phyloP scores from a whole-genome alignment of 1,140 invertebrate species.

The Dufourea novaeangliae region DNA sequence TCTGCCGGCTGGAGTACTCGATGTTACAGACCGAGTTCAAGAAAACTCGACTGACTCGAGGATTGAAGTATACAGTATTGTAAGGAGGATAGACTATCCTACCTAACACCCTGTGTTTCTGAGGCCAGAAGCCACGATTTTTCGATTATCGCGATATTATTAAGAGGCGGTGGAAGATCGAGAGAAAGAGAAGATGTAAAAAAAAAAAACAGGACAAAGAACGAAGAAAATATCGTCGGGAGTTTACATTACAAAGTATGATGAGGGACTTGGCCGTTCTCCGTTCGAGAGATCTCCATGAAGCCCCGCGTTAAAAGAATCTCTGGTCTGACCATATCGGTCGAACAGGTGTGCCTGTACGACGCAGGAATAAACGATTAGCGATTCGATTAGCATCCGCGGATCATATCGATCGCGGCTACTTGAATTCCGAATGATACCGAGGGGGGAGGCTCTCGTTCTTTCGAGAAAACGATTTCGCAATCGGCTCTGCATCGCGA shows the following conservation, averaged over 20 bases:
- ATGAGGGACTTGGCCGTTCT: conserved; percentile 60
- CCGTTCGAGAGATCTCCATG: conserved; percentile 67
- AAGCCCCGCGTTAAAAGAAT: conserved; percentile 67
- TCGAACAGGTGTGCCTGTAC: conserved; percentile 72
- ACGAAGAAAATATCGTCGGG: conserved; percentile 24
- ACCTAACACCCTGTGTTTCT: background rate
- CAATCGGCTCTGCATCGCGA: conserved; percentile 18
- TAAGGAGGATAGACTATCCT: too few relatives aligned
- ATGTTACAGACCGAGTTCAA: too few relatives aligned
- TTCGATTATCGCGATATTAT: conserved; percentile 1
- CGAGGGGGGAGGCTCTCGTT: background rate
- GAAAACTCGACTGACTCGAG: too few relatives aligned
- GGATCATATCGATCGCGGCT: conserved; percentile 65
- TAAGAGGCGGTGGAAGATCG: background rate
- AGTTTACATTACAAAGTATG: conserved; percentile 64
- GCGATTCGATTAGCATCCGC: conserved; percentile 64
- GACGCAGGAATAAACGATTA: conserved; percentile 67
- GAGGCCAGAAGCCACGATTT: background rate
- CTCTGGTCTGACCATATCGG: conserved; percentile 67
- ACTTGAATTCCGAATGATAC: conserved; percentile 50
- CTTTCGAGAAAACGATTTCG: conserved; percentile 40
- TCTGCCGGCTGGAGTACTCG: too few relatives aligned
- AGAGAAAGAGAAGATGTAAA: conserved; percentile 3
- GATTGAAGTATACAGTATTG: too few relatives aligned
- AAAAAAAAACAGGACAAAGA: conserved; percentile 23